Base-by-base conservation (phyloP, 2,888 invertebrate genomes). In the Ophonus ardosiacus region DNA sequence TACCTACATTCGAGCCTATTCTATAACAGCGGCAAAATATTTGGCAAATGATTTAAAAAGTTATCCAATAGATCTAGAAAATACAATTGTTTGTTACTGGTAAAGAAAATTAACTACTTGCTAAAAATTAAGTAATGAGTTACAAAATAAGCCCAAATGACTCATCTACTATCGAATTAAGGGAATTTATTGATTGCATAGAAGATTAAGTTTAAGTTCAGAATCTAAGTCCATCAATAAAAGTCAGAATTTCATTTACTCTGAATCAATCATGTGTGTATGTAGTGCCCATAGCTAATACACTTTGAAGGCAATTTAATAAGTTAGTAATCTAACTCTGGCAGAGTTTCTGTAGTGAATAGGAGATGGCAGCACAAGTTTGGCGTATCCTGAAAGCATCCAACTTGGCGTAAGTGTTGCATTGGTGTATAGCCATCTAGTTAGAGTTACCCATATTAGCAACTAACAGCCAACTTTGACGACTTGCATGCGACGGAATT, bases 251-350 rank as follows among this genome's bases (percentile, higher is more conserved):
- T 51, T 2, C 6, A 51, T 51, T 51, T 31, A 5, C 2, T 31
- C 5, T 5, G 10, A 51, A 51, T 51, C 43, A 31, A 31, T 31
- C 31, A 31, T 31, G 31, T 10, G 10, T 10, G 43, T 31, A 51
- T 51, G 13, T 51, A 51, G 43, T 15, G 38, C n/a, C 38, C 31
- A n/a, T 7, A 15, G 31, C 15, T 15, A n/a, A 68, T 68, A 68
- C n/a, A 68, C n/a, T 68, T 68, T 68, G 38, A 15, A 68, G 38
- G 31, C 68, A 68, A 31, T 68, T 38, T 38, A 68, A 68, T 68
- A 38, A 68, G 4, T 68, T 68, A 38, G 68, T 68, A 68, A 68
- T 68, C 68, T 24, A 68, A 68, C 68, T 68, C 15, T 68, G 10
- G 31, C 18, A 24, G n/a, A 68, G 68, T 68, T 68, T 38, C 15